Evolutionary conservation across 2,113 vertebrate genomes (phyloP), one percentile per base, ranked within the genome.

Genomic region (Oncorhynchus keta): DNA sequence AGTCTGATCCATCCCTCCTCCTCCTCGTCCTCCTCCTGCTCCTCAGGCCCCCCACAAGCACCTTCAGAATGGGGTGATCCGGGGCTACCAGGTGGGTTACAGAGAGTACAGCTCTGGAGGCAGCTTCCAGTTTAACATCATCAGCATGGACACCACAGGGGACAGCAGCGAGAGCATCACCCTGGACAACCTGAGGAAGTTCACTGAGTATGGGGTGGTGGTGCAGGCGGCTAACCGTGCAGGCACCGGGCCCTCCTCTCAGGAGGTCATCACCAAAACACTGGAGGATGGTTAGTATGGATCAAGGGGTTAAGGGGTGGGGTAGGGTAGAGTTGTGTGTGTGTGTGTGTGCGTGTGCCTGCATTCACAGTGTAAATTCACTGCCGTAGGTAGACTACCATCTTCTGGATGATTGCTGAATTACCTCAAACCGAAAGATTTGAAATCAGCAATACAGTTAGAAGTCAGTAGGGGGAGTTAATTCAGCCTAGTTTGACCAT

Each of bases 141-240:
- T 99, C 92, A 98, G 95, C n/a, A 92, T 99, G 5, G 98, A 99
- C 91, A 97, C 95, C 80, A 97, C 96, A 0, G 98, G 98, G 0
- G 97, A 99, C 93, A 97, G 96, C 91, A 97, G 91, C 0, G 98
- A 99, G 90, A 93, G 95, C 73, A 95, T 98, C 74, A 92, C 95
- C 0, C 94, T 99, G 87, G 97, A 99, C 89, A 97, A 98, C 88
- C 94, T 99, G 55, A 96, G 95, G 83, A 99, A 99, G 89, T 99
- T 98, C 92, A 99, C 97, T 0, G 97, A 98, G 91, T 99, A 99
- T 68, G 97, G 97, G 67, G 96, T 99, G 91, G 97, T 99, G 81
- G 98, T 99, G n/a, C 97, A 99, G 89, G 98, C 98, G 14, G 97
- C 95, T 22, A 99, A 99, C 90, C 89, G 96, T 51, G 98, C 98